phyloP scores from a whole-genome alignment of 1,140 invertebrate species.

The Lordiphosa collinella region DNA sequence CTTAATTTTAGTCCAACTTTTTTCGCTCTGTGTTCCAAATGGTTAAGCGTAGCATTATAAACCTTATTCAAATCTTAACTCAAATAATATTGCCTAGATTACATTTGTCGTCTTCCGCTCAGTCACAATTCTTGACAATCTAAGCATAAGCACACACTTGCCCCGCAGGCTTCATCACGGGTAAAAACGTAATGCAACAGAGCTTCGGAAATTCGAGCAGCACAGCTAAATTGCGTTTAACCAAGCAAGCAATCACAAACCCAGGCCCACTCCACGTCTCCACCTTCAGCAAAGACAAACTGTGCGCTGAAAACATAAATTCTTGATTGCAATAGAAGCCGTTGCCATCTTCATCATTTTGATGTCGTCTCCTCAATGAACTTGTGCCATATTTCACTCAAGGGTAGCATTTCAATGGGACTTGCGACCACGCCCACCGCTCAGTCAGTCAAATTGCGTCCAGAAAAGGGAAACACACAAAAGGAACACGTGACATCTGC shows the following conservation, averaged over 20 bases:
- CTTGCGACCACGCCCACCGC: constrained; percentile 15
- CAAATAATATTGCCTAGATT: too few species aligned
- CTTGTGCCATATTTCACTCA: constrained; percentile 69
- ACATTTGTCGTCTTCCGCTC: too few species aligned
- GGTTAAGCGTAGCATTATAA: too few species aligned
- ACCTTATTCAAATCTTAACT: too few species aligned
- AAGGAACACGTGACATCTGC: constrained; percentile 69
- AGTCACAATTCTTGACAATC: too few species aligned
- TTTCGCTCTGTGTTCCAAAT: too few species aligned
- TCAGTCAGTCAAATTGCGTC: constrained; percentile 50
- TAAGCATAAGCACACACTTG: too few species aligned
- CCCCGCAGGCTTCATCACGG: neutral
- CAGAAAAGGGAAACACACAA: constrained; percentile 51
- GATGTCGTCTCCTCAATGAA: constrained; percentile 67
- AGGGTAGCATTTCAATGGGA: constrained; percentile 52
- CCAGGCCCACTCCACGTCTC: constrained; percentile 1
- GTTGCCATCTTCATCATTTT: constrained; percentile 57
- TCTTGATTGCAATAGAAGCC: constrained; percentile 70
- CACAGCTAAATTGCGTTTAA: constrained; percentile 74
- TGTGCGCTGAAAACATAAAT: constrained; percentile 66
- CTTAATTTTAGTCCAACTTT: too few species aligned
- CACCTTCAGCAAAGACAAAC: constrained; percentile 46
- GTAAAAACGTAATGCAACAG: constrained; percentile 48
- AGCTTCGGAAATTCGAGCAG: constrained; percentile 64
- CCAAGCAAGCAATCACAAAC: constrained; percentile 41